These are phyloP conservation scores for Drosophila kikkawai DNA, from an alignment of 1,140 invertebrate species.

Conservation along the genomic window DNA sequence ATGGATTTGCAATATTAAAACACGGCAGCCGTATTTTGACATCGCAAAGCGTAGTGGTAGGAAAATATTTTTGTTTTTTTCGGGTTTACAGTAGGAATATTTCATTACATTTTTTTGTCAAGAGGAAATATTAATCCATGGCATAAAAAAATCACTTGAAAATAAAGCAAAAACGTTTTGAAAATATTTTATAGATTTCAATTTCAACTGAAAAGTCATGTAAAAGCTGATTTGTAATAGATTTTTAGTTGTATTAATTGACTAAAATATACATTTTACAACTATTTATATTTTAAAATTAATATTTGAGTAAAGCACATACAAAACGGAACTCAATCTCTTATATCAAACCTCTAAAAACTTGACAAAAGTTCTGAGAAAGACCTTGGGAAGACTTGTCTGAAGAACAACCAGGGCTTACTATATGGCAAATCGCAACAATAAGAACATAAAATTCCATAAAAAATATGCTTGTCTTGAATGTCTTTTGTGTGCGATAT, in stretches of 20 bases:
- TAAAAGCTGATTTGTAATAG: too few relatives aligned
- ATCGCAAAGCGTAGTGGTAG: constrained; percentile 13
- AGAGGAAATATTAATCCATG: not conserved
- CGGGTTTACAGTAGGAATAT: not conserved
- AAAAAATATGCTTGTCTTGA: constrained; percentile 37
- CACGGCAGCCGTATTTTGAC: constrained; percentile 27
- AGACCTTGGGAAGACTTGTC: constrained; percentile 20
- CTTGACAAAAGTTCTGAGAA: not conserved
- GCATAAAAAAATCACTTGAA: not conserved
- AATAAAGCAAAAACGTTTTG: not conserved
- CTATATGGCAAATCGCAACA: constrained; percentile 17
- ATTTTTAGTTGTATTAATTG: too few relatives aligned
- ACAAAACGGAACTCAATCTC: not conserved
- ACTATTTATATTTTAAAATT: not conserved
- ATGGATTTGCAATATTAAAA: constrained; percentile 45
- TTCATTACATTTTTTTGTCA: constrained; percentile 2
- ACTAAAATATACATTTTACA: too few relatives aligned
- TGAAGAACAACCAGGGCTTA: not conserved
- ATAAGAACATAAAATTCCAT: constrained; percentile 40
- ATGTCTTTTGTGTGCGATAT: constrained; percentile 36
- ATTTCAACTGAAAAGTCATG: not conserved
- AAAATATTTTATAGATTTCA: not conserved
- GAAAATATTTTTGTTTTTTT: constrained; percentile 6
- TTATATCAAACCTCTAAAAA: not conserved
- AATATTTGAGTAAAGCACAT: not conserved